Conservation (phyloP, 35 echinoderm and acorn worm genomes). For the Ophioderma brevispina region DNA sequence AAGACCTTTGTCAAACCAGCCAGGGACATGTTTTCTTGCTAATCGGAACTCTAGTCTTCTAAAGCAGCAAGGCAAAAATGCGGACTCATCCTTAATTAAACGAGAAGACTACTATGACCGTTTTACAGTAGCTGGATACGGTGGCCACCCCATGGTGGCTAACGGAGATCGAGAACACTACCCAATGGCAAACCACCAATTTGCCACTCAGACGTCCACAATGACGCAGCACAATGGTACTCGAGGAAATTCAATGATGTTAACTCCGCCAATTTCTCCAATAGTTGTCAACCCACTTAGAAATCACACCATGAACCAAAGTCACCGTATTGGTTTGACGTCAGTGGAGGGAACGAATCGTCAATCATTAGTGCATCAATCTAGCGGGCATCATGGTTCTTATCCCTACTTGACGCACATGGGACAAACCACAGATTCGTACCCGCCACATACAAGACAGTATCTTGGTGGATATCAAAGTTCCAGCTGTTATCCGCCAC, state of each 20-base stretch:
- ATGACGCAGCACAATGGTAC: background rate
- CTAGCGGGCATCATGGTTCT: constrained; percentile 45
- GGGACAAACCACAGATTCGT: constrained; percentile 38
- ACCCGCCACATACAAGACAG: constrained; percentile 29
- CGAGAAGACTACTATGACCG: constrained; percentile 71
- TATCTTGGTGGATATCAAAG: constrained; percentile 56
- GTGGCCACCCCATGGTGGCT: background rate
- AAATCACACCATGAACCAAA: constrained; percentile 81
- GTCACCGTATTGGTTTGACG: constrained; percentile 30
- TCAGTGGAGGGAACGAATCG: constrained; percentile 29
- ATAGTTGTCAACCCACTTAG: constrained; percentile 75
- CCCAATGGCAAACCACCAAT: constrained; percentile 32
- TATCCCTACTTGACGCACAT: constrained; percentile 69
- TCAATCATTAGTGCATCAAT: constrained; percentile 22
- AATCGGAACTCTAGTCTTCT: constrained; percentile 54
- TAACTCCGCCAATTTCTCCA: constrained; percentile 91
- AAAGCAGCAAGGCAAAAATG: constrained; percentile 11
- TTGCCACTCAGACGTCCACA: constrained; percentile 24
- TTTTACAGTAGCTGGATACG: background rate
- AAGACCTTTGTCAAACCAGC: constrained; percentile 76
- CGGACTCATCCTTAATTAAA: constrained; percentile 48
- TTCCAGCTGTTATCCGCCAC: constrained; percentile 63
- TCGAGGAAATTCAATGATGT: constrained; percentile 64
- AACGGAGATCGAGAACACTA: constrained; percentile 33
- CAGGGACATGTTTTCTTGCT: constrained; percentile 91